Conservation (phyloP, 2,888 invertebrate genomes). For the Podotricha telesiphe region DNA sequence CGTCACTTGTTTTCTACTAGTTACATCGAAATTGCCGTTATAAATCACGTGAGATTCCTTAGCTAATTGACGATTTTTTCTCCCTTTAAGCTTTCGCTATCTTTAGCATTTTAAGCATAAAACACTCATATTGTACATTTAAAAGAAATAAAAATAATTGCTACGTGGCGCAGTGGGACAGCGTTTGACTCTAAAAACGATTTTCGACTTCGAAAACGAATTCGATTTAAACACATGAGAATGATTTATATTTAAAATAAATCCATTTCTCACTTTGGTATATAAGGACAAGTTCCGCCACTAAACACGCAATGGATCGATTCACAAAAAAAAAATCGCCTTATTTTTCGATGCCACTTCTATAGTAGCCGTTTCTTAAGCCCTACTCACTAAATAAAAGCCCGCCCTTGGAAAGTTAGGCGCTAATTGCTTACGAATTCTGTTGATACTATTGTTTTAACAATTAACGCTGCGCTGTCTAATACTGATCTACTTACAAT, state of each 20-base stretch:
- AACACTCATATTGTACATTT: too few relatives aligned
- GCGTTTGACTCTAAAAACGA: too few relatives aligned
- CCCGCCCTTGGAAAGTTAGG: constrained; percentile 66
- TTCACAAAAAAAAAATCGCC: not conserved
- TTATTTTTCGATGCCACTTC: constrained; percentile 36
- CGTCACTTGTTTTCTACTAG: not conserved
- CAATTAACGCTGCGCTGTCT: constrained; percentile 42
- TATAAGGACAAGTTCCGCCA: too few relatives aligned
- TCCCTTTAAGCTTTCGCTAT: too few relatives aligned
- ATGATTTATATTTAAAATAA: too few relatives aligned
- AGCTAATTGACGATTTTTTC: not conserved
- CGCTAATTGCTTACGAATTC: constrained; percentile 53
- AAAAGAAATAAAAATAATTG: too few relatives aligned
- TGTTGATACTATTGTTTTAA: constrained; percentile 37
- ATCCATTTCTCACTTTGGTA: too few relatives aligned
- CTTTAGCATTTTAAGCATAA: too few relatives aligned
- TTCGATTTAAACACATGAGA: too few relatives aligned
- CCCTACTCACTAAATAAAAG: constrained; percentile 23
- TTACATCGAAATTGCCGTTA: not conserved
- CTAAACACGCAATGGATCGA: too few relatives aligned
- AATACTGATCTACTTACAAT: constrained; percentile 16
- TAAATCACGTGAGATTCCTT: constrained; percentile 3
- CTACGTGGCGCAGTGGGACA: too few relatives aligned
- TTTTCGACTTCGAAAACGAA: too few relatives aligned
- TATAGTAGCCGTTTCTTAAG: constrained; percentile 7